A percentile compares a stretch with the other conserved stretches of the same genome.
Conservation (phyloP, 2,888 invertebrate genomes). For the Xestia xanthographa region DNA sequence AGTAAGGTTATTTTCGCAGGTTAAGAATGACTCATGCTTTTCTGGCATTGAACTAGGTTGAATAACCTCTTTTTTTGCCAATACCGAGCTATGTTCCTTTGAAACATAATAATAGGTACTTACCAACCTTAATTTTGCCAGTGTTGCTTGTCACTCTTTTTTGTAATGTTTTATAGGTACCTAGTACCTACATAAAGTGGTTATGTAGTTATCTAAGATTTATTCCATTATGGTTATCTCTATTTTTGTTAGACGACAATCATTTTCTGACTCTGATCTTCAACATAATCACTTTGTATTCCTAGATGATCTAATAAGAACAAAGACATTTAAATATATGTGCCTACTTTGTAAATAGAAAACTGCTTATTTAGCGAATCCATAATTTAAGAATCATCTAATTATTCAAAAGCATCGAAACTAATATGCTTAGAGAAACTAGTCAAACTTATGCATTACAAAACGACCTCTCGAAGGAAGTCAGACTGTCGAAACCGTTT, state of each 20-base stretch:
- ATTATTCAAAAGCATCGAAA: neutral
- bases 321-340: neutral
- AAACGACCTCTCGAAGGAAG: constrained; percentile 34
- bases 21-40: constrained; percentile 63
- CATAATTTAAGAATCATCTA: neutral
- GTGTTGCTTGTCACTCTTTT: constrained; percentile 7
- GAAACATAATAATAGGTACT: constrained; percentile 1
- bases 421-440: neutral
- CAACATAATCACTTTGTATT: neutral
- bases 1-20: constrained; percentile 50
- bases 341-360: neutral
- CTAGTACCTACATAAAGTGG: no score
- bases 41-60: constrained; percentile 68
- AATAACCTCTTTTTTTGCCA: constrained; percentile 63
- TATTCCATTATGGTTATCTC: neutral
- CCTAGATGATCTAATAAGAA: neutral
- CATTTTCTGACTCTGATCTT: constrained; percentile 14
- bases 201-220: neutral
- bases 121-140: neutral
- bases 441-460: constrained; percentile 5
- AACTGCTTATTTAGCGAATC: neutral
- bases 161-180: neutral
- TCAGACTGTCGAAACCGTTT: neutral
- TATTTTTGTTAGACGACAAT: neutral
- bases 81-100: constrained; percentile 9